A percentile compares a stretch with the other conserved stretches of the same genome.
Evolutionary conservation across 2,797 vertebrate species (phyloP).

Genomic region (Crocodylus rhombifer): DNA sequence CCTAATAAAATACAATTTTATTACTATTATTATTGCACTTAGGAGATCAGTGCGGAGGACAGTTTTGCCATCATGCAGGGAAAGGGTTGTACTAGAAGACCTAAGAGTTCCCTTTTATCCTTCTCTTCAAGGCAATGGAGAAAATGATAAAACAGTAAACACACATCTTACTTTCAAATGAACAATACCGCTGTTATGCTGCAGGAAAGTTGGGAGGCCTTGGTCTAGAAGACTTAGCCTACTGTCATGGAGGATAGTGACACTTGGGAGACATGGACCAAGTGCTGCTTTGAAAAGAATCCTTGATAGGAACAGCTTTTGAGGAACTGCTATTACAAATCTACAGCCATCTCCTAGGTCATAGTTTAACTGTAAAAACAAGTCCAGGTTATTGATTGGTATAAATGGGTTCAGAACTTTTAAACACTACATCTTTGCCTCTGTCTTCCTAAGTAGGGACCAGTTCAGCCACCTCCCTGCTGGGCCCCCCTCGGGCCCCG

Average conservation of each 20-base stretch:
- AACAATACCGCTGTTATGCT: constrained; percentile 38
- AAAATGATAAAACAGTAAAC: constrained; percentile 8
- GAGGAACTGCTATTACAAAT: background rate
- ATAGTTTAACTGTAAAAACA: background rate
- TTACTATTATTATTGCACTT: constrained; percentile 4
- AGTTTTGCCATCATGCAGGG: background rate
- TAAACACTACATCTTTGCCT: background rate
- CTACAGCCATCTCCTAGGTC: background rate
- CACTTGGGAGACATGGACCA: background rate
- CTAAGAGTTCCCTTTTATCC: background rate
- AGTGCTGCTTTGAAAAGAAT: background rate
- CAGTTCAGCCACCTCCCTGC: too few relatives aligned
- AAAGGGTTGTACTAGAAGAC: background rate
- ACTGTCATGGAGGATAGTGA: background rate
- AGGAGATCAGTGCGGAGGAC: constrained; percentile 36
- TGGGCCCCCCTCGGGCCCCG: too few relatives aligned
- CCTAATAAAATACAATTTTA: constrained; percentile 39
- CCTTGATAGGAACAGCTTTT: background rate
- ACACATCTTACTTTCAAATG: constrained; percentile 37
- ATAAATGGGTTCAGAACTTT: background rate
- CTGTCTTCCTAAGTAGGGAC: too few relatives aligned
- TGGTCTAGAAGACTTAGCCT: background rate
- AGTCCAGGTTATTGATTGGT: background rate
- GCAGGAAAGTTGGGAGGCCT: constrained; percentile 49
- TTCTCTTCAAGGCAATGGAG: constrained; percentile 25